Conservation (phyloP, 2,797 vertebrate species). For the Myripristis jacobus region DNA sequence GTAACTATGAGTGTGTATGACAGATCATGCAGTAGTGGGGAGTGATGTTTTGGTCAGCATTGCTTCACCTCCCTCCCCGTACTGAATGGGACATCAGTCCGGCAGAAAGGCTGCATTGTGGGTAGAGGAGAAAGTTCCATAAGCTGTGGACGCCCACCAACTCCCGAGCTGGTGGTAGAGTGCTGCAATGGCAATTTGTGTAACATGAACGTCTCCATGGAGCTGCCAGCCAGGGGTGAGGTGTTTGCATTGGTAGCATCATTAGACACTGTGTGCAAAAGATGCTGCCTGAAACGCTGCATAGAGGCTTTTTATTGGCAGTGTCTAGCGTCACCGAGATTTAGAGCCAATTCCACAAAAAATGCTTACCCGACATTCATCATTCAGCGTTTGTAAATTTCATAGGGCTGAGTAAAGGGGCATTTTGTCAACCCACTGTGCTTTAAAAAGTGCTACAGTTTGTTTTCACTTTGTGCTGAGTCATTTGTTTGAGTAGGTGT, state of each 20-base stretch:
- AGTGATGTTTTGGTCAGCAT: constrained; percentile 88
- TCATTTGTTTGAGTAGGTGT: neutral
- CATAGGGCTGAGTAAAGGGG: neutral
- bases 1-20: constrained; percentile 89
- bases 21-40: constrained; percentile 82
- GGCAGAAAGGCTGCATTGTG: constrained; percentile 91
- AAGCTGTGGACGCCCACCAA: constrained; percentile 85
- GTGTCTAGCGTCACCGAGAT: neutral
- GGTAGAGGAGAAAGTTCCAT: constrained; percentile 81
- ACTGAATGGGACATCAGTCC: constrained; percentile 86
- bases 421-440: neutral
- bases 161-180: constrained; percentile 87
- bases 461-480: neutral
- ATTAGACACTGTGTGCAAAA: neutral
- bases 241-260: neutral
- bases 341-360: neutral
- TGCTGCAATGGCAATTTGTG: constrained; percentile 94
- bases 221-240: constrained; percentile 87
- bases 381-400: neutral
- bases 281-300: neutral
- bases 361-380: neutral
- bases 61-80: constrained; percentile 91
- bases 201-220: constrained; percentile 91
- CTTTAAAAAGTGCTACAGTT: neutral
- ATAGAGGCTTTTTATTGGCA: neutral